Base-by-base conservation (phyloP, 2,797 vertebrate genomes). In the Telmatherina bonti region DNA sequence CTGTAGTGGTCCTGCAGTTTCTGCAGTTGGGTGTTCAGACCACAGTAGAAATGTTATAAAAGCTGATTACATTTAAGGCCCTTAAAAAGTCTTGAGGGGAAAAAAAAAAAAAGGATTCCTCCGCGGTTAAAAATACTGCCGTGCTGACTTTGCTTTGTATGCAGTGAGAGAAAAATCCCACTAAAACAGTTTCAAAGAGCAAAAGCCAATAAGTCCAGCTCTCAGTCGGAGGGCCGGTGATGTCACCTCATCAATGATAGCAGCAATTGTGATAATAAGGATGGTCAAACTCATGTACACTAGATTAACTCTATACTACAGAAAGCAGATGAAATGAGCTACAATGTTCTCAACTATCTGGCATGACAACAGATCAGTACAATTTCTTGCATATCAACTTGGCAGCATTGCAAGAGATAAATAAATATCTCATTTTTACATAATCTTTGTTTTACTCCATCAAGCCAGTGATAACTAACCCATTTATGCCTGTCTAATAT, bases 401-500 rank as follows among this genome's bases (percentile, higher is more conserved):
- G 5, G 61, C 29, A 35, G 18, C 27, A 43, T 41, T 27, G 29
- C 43, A 0, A 43, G 22, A 41, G 4, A 15, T 15, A 69, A 53
- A 36, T 35, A 41, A 24, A 36, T 45, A 13, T 31, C 30, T 54
- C 47, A 13, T 53, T 57, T 8, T 35, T n/a, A 38, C 10, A 49
- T 70, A 52, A 27, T 33, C 2, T 54, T 62, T 38, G 27, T 41
- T 35, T 52, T 22, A 7, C 51, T 52, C 30, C 54, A 58, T 78
- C 62, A 36, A 58, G 4, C 81, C 56, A 56, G 7, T 79, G 56
- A 72, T 62, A 71, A 0, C 2, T 56, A 61, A 74, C 75, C 78
- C 52, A 79, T 81, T 80, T 47, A 33, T 64, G 45, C 81, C 79
- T 52, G 63, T 74, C 70, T 72, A 76, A 81, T 64, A 51, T 59